These are phyloP conservation scores for Macrobrachium rosenbergii DNA, from an alignment of 1,140 invertebrate genomes.

Conservation along the genomic window DNA sequence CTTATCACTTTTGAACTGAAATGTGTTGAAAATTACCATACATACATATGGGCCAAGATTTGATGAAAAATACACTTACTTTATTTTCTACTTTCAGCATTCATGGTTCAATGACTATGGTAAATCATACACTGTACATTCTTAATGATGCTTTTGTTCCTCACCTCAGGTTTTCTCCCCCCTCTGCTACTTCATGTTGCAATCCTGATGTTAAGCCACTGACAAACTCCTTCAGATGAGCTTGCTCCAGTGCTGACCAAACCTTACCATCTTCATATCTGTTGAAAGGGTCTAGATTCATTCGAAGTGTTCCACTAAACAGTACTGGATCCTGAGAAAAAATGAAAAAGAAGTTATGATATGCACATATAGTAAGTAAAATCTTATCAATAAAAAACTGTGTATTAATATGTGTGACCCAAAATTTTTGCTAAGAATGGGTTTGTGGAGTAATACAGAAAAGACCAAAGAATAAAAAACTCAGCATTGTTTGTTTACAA, in stretches of 20 bases:
- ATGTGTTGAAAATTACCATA: too few relatives aligned
- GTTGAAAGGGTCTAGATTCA: constrained; percentile 88
- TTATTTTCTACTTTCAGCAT: too few relatives aligned
- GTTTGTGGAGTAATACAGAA: too few relatives aligned
- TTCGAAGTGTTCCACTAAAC: constrained; percentile 85
- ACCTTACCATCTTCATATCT: constrained; percentile 83
- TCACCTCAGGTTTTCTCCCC: constrained; percentile 87
- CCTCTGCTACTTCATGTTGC: constrained; percentile 86
- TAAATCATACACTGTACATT: neutral
- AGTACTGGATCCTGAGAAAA: constrained; percentile 72
- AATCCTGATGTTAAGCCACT: constrained; percentile 79
- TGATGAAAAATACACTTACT: too few relatives aligned
- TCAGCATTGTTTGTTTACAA: too few relatives aligned
- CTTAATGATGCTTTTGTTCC: neutral
- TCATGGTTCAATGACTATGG: too few relatives aligned
- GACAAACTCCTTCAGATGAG: constrained; percentile 84
- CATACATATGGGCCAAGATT: too few relatives aligned
- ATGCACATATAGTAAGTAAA: neutral
- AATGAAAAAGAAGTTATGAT: neutral
- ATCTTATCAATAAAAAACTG: neutral
- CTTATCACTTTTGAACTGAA: too few relatives aligned
- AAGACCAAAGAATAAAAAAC: too few relatives aligned
- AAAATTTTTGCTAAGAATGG: too few relatives aligned
- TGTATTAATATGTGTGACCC: neutral
- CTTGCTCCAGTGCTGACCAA: constrained; percentile 86